These are phyloP conservation scores for Ceriagrion tenellum DNA, from an alignment of 2,888 invertebrate species.

Conservation along the genomic window DNA sequence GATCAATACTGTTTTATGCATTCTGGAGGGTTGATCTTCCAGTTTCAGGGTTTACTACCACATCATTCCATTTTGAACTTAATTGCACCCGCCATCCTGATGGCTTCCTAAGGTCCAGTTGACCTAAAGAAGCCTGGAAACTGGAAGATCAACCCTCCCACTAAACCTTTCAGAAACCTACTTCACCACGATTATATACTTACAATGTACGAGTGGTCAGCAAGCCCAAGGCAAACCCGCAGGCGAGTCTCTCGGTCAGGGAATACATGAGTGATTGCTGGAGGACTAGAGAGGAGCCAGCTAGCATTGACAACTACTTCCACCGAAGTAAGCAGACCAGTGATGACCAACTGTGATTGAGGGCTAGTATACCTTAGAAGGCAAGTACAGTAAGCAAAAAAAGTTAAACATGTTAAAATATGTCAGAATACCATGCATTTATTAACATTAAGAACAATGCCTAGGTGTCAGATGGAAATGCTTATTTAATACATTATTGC, in stretches of 20 bases:
- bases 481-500: no score
- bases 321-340: constrained; percentile 78
- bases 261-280: constrained; percentile 76
- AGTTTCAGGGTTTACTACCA: no score
- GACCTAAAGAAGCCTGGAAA: no score
- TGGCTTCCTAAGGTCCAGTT: no score
- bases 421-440: neutral
- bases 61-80: no score
- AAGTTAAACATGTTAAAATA: no score
- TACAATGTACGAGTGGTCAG: constrained; percentile 78
- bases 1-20: no score
- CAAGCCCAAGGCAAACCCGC: constrained; percentile 78
- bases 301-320: constrained; percentile 79
- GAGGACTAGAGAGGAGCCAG: constrained; percentile 79
- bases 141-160: no score
- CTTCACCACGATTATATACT: neutral
- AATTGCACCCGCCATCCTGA: no score
- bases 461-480: no score
- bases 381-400: neutral
- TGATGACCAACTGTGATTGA: constrained; percentile 79
- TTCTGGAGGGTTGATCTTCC: no score
- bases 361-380: constrained; percentile 78
- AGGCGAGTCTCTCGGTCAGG: constrained; percentile 76
- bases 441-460: neutral
- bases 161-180: no score